Evolutionary conservation across 2,888 invertebrate genomes (phyloP).

Genomic region (Drosophila incognita): DNA sequence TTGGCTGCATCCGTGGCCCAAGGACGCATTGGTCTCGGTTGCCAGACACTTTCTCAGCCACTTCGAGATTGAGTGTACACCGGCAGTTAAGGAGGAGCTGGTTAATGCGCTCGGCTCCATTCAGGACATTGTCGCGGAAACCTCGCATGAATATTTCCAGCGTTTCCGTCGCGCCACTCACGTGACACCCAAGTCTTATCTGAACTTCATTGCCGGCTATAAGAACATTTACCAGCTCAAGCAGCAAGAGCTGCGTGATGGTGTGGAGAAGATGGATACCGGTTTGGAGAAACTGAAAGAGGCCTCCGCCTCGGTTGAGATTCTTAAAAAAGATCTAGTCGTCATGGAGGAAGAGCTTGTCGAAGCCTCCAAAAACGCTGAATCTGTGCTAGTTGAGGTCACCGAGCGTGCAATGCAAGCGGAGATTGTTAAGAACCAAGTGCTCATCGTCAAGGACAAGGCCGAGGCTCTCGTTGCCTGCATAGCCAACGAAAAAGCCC

Average conservation of each 20-base stretch:
- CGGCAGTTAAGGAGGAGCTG: constrained; percentile 92
- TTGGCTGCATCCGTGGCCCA: constrained; percentile 99
- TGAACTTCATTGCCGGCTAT: constrained; percentile 97
- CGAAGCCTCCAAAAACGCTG: constrained; percentile 96
- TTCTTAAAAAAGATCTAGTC: constrained; percentile 95
- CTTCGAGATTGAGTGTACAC: constrained; percentile 95
- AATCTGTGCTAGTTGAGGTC: constrained; percentile 94
- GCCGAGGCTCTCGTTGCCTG: constrained; percentile 94
- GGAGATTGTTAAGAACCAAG: constrained; percentile 97
- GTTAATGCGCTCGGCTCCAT: constrained; percentile 96
- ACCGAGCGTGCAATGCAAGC: constrained; percentile 97
- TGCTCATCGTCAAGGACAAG: constrained; percentile 97
- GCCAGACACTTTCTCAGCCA: constrained; percentile 95
- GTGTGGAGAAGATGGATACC: constrained; percentile 97
- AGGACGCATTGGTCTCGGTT: constrained; percentile 96
- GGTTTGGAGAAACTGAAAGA: constrained; percentile 97
- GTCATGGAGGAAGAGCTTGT: constrained; percentile 97
- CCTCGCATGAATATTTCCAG: constrained; percentile 94
- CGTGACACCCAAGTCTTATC: constrained; percentile 98
- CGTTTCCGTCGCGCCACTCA: constrained; percentile 96
- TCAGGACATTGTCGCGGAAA: constrained; percentile 95
- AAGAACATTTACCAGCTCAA: constrained; percentile 96
- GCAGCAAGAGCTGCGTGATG: constrained; percentile 94
- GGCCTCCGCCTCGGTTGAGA: constrained; percentile 96
- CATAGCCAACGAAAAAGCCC: constrained; percentile 95